Evolutionary conservation across 2,113 vertebrate species (phyloP).

Genomic region (Progne subis): DNA sequence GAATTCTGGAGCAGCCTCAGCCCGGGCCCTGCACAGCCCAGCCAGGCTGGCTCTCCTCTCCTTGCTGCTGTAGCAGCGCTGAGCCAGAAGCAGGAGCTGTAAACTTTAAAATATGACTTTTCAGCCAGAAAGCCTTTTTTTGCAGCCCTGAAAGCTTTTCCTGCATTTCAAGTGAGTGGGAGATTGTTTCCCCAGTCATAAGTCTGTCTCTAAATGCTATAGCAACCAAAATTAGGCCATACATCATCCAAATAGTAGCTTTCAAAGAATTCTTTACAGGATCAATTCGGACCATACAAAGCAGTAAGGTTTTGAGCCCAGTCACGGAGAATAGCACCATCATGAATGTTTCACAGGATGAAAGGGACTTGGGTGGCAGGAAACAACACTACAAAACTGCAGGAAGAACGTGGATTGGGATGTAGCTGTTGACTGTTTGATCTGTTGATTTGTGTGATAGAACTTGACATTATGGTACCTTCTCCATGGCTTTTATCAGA

Average conservation of each 20-base stretch:
- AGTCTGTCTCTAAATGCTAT: conserved; percentile 72
- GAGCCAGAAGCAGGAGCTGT: conserved; percentile 69
- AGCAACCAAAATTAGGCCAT: conserved; percentile 81
- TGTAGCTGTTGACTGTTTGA: background rate
- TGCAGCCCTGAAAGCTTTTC: conserved; percentile 35
- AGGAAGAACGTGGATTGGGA: background rate
- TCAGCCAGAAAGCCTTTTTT: conserved; percentile 40
- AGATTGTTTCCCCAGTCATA: conserved; percentile 47
- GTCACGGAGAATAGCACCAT: background rate
- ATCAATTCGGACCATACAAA: conserved; percentile 75
- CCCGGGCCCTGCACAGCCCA: background rate
- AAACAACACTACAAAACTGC: accelerated
- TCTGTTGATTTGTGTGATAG: background rate
- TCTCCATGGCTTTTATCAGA: background rate
- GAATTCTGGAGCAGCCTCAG: background rate
- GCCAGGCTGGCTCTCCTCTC: background rate
- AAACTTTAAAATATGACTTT: conserved; percentile 70
- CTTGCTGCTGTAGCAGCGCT: conserved; percentile 47
- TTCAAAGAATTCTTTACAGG: conserved; percentile 76
- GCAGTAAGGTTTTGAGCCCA: conserved; percentile 20
- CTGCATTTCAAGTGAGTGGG: conserved; percentile 64
- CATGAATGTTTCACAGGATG: background rate
- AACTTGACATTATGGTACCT: background rate
- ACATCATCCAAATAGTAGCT: conserved; percentile 80
- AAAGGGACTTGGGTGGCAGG: background rate